Evolutionary conservation across 2,888 invertebrate species (phyloP).

Genomic region (Acheta domesticus): DNA sequence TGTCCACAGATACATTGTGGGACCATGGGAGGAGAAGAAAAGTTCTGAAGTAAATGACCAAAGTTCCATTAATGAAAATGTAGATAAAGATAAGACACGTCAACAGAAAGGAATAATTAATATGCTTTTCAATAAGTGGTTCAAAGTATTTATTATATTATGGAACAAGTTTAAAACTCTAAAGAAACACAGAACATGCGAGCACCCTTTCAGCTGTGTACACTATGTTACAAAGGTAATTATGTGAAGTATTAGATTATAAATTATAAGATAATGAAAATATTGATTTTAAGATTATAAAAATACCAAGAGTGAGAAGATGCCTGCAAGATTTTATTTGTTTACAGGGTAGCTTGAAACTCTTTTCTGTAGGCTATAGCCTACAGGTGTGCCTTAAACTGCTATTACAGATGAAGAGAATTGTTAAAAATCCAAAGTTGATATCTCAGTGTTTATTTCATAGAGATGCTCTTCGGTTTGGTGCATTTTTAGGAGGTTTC

Average conservation of each 20-base stretch:
- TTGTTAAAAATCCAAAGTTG: constrained; percentile 53
- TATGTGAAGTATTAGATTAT: constrained; percentile 21
- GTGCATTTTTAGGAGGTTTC: constrained; percentile 66
- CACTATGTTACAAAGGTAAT: constrained; percentile 56
- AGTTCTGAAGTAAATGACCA: constrained; percentile 43
- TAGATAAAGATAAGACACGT: neutral
- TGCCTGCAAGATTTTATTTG: neutral
- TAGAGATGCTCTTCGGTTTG: constrained; percentile 58
- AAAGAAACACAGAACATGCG: constrained; percentile 53
- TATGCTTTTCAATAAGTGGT: neutral
- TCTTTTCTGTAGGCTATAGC: constrained; percentile 60
- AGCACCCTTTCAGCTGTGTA: constrained; percentile 61
- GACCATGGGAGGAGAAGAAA: constrained; percentile 53
- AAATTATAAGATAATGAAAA: too few species aligned
- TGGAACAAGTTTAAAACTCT: neutral
- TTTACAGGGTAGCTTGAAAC: constrained; percentile 55
- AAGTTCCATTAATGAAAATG: neutral
- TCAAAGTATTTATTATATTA: neutral
- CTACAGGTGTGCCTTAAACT: constrained; percentile 60
- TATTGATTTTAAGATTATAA: too few species aligned
- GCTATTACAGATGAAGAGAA: constrained; percentile 54
- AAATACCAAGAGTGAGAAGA: too few species aligned
- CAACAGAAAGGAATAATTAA: constrained; percentile 5
- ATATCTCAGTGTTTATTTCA: constrained; percentile 55
- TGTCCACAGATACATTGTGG: constrained; percentile 46